Evolutionary conservation across 2,113 vertebrate genomes (phyloP), one percentile per base, ranked within the genome.

Genomic region (Phalacrocorax carbo): DNA sequence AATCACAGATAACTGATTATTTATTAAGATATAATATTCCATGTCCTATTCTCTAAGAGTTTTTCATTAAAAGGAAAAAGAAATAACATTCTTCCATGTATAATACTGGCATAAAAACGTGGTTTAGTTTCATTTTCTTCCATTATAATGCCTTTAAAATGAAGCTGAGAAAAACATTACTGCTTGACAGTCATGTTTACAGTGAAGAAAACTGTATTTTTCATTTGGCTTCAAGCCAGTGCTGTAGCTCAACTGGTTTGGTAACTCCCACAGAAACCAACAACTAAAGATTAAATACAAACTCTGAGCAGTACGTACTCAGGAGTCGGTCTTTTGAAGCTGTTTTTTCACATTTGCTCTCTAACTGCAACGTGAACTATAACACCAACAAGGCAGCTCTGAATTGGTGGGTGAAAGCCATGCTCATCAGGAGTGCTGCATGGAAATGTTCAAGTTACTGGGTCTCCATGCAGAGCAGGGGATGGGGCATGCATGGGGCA

Each of bases 121-220:
- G 81, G 93, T 96, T 97, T 90, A 96, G 90, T 91, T 97, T 96
- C 88, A 93, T 96, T 96, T 96, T 96, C 85, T 94, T 94, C 75
- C 82, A 86, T 94, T 91, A 86, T 94, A 93, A 94, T 96, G 86
- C 86, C 84, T 96, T 91, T 92, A 94, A 95, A 94, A 95, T 77
- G 57, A 97, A 96, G 86, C 96, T 97, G 91, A 97, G 93, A 97
- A 96, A 97, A 96, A 96, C 94, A 97, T 93, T 94, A 91, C 79
- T 83, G 88, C 95, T 70, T 96, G 93, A 94, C 92, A 97, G 93
- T 96, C 96, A 92, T 95, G 94, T 96, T 96, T 96, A 97, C 92
- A 96, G 93, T 95, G 94, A 94, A 96, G 95, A 95, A 92, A 96
- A 96, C 89, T 91, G 94, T 95, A 94, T 96, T 97, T 97, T 97